Base-by-base conservation (phyloP, 2,888 invertebrate genomes). In the Thereva nobilitata region DNA sequence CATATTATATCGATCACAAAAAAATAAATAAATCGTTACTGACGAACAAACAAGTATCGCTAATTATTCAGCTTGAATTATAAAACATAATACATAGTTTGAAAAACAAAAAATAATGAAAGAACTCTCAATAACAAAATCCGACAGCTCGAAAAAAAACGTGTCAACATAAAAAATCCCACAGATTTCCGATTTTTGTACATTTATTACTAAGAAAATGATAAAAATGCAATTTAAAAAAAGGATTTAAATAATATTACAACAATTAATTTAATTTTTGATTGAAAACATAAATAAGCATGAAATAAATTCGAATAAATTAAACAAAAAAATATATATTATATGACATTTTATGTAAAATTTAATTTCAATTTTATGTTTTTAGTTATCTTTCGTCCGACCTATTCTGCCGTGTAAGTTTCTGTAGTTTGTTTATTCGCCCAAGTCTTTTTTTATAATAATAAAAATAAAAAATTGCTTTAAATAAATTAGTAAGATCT, bases 111-210 rank as follows among this genome's bases (percentile, higher is more conserved):
- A 44, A 44, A 35, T 9, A 47, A 61, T 53, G 52, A 64, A 41
- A 8, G 38, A 59, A 47, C 56, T 23, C 2, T 23, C 37, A 56
- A 37, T 47, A 61, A 50, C 49, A 61, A 40, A 49, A 53, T 41
- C 47, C 49, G 61, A 61, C 41, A n/a, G 61, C 61, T 47, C 57
- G 57, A 59, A 37, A 47, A 23, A 34, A 50, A 41, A 37, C 50
- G 61, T 61, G 61, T 61, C 61, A 61, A 61, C 50, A 61, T 61
- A 47, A 45, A 10, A 61, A 50, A 61, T 47, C 53, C 64, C 52
- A 64, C 64, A 64, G 64, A 64, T 64, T 64, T 64, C 53, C 52
- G 45, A 64, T 53, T 64, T 64, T 64, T 64, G 64, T 64, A 64
- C 64, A 64, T 64, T 64, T 64, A 64, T 64, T 64, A 64, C 64